Evolutionary conservation across 2,888 invertebrate species (phyloP).

Genomic region (Monoplex corrugatus): DNA sequence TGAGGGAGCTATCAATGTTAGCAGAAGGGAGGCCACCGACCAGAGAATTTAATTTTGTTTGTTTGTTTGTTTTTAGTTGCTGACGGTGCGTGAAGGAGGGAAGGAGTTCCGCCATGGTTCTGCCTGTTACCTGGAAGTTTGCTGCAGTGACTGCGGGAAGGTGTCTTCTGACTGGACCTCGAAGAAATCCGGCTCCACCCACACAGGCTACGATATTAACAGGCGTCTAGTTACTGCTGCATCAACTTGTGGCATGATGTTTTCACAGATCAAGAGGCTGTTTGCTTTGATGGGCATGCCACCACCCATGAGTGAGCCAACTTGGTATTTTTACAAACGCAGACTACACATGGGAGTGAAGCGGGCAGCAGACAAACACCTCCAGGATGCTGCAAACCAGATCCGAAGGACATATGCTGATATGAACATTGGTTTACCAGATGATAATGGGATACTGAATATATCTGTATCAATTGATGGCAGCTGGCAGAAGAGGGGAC

Average conservation of each 20-base stretch:
- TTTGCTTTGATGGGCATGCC: constrained; percentile 35
- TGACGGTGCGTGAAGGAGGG: neutral
- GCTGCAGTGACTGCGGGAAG: neutral
- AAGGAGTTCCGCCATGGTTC: neutral
- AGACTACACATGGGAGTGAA: neutral
- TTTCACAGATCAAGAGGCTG: neutral
- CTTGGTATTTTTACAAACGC: constrained; percentile 21
- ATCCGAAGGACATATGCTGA: neutral
- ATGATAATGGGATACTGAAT: neutral
- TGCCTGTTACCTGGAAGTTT: neutral
- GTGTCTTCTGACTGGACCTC: neutral
- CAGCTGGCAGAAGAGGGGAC: constrained; percentile 26
- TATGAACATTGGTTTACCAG: neutral
- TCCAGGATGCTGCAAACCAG: neutral
- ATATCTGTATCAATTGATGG: neutral
- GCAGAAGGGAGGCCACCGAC: no score
- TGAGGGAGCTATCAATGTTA: no score
- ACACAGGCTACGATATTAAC: constrained; percentile 38
- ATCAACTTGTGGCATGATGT: neutral
- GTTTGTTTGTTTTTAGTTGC: neutral
- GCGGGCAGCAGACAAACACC: constrained; percentile 38
- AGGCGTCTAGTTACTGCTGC: constrained; percentile 15
- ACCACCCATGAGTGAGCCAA: constrained; percentile 22
- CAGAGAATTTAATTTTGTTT: neutral
- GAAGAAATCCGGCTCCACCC: neutral